Evolutionary conservation across 2,888 invertebrate genomes (phyloP), one percentile per base, ranked within the genome.

Genomic region (Melanchra persicariae): DNA sequence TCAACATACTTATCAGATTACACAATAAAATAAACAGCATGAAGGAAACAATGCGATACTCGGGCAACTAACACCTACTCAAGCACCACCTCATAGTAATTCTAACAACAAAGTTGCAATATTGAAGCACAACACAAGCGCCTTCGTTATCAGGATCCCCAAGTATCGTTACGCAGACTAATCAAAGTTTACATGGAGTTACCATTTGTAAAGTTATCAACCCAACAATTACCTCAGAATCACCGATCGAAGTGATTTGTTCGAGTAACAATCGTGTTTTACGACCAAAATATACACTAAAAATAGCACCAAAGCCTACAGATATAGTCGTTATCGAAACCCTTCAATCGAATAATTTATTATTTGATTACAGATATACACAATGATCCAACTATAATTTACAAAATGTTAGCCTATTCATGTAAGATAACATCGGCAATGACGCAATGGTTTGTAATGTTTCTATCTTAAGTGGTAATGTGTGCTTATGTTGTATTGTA

Each of bases 381-480:
- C 59, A 70, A 71, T 71, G 61, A 81, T 62, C 54, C 24, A 75
- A 74, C 59, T 60, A 62, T 74, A 74, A 69, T 72, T 75, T 73
- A 72, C 62, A 69, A 72, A 78, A 70, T 73, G 64, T 58, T 59
- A 63, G 68, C 62, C 63, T 63, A 70, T 65, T 69, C 74, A 70
- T 74, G 68, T 37, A 71, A 65, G 78, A 85, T 83, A 87, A 61
- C 79, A 81, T 86, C 79, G 83, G 60, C 82, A 85, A 76, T 90
- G 89, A 90, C 86, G 89, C 70, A 87, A 87, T 81, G 55, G 59
- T 69, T 64, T 43, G 72, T 74, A 78, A 73, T 81, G 67, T 52
- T 63, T 54, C 19, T 59, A 40, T 58, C 30, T 54, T 62, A 57
- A 51, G 5, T 58, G 15, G 30, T 51, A 59, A 34, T 37, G 47